Evolutionary conservation across 2,888 invertebrate genomes (phyloP), one percentile per base, ranked within the genome.

Genomic region (Pristionchus entomophagus): DNA sequence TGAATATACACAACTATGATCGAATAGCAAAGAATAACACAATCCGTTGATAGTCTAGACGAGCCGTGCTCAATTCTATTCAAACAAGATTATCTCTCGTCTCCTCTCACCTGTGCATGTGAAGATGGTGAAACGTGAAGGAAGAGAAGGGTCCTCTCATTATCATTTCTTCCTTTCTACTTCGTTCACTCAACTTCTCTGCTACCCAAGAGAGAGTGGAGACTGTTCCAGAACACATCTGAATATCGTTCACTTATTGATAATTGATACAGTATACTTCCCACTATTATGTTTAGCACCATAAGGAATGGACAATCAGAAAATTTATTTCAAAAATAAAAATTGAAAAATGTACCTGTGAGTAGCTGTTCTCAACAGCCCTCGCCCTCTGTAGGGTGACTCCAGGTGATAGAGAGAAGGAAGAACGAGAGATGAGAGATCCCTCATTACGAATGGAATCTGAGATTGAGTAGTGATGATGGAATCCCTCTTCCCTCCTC

Each of bases 341-440:
- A 45, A 45, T 6, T 45, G 45, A 10, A 45, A 45, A 26, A 1
- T 26, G 17, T 32, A 83, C 83, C 62, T 83, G 83, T 45, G 83
- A 83, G 45, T 83, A 83, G 62, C 32, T 62, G 62, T 83, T 83
- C 62, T 83, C 83, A 17, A 83, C 83, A 38, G 83, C 83, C 35
- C 45, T 59, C 22, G 41, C 62, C 29, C 83, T 83, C 22, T 59
- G 56, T 2, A 83, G 45, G 29, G 83, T 83, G 2, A 83, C 41
- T 26, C 62, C 59, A 32, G 83, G 83, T 5, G 83, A 83, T 17
- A 62, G 32, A 12, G 83, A 41, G 32, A 62, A 51, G 19, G 83
- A 83, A 12, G 83, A 83, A 22, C 83, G 83, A 83, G 83, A 83
- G 59, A 49, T n/a, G 6, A 83, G 29, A 45, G 41, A 45, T 19